A percentile compares a stretch with the other conserved stretches of the same genome.
Evolutionary conservation across 2,888 invertebrate species (phyloP).

Genomic region (Idaea dimidiata): DNA sequence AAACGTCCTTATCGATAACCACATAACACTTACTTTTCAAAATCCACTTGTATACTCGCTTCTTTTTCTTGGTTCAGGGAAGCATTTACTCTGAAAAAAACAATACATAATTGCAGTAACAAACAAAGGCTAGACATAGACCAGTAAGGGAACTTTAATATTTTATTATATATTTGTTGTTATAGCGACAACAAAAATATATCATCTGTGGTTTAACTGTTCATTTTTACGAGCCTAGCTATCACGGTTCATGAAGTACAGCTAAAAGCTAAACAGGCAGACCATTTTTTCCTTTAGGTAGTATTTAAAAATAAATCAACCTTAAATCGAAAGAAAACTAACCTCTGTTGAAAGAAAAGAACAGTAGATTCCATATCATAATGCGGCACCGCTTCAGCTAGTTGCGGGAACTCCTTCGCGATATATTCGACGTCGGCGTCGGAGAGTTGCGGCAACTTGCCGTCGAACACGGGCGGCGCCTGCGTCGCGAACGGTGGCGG

Average conservation of each 20-base stretch:
- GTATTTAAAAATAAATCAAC: not conserved
- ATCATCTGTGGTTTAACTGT: too few species aligned
- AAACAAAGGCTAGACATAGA: too few species aligned
- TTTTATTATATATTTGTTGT: too few species aligned
- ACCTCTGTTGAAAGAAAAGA: conserved; percentile 86
- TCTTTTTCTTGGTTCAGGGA: conserved; percentile 58
- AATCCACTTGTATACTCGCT: conserved; percentile 65
- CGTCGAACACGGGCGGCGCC: conserved; percentile 88
- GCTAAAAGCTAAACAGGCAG: too few species aligned
- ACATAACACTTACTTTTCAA: conserved; percentile 60
- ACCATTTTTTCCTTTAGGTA: too few species aligned
- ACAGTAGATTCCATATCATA: conserved; percentile 86
- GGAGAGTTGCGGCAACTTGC: conserved; percentile 83
- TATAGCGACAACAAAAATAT: too few species aligned
- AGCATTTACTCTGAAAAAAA: conserved; percentile 50
- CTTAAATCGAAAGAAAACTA: conserved; percentile 2
- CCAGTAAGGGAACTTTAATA: too few species aligned
- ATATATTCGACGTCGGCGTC: conserved; percentile 83
- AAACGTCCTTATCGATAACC: not conserved
- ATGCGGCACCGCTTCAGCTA: conserved; percentile 82
- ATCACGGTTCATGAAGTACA: not conserved
- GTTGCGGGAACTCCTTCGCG: conserved; percentile 83
- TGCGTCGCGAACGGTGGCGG: conserved; percentile 92
- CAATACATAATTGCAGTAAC: too few species aligned
- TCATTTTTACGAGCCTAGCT: too few species aligned